Base-by-base conservation (phyloP, 2,888 invertebrate genomes). In the Myopa testacea region DNA sequence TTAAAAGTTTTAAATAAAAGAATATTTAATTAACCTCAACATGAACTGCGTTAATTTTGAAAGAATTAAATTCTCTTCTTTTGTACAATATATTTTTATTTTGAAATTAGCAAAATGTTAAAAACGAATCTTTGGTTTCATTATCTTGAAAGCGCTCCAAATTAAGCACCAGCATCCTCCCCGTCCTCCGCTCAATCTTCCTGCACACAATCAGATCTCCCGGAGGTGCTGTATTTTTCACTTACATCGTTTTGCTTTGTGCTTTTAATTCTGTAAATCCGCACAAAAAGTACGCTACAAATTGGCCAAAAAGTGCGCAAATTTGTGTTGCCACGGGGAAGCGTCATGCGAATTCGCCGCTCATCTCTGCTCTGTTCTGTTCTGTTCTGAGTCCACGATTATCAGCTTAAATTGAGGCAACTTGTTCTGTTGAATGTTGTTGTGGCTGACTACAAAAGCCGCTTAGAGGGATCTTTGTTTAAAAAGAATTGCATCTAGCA, bases 221-320 rank as follows among this genome's bases (percentile, higher is more conserved):
- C 67, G 37, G n/a, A 34, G 63, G 73, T 60, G 63, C 63, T 60
- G 62, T 40, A 80, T 76, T 73, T 77, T 79, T 78, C 58, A 77
- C 71, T 70, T 70, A 34, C 75, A 78, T 78, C 58, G n/a, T 45
- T 73, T 70, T 78, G 37, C 34, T 67, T 75, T 75, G 38, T 62
- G n/a, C 72, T 55, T 67, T 68, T 10, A n/a, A 40, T 63, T 63
- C 34, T 65, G 19, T 52, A 10, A 8, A n/a, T 3, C 26, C 12
- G 74, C 8, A 37, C 4, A 71, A 65, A 38, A 65, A 40, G 4
- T 40, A 40, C 40, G 38, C 40, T 65, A 67, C 67, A 67, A 40
- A 40, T 67, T 67, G 67, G 67, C 67, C 37, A n/a, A 67, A 67
- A 40, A 16, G 67, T 40, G 8, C 40, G 40, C 67, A 67, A 40